Evolutionary conservation across 2,113 vertebrate species (phyloP).

Genomic region (Austrofundulus limnaeus): DNA sequence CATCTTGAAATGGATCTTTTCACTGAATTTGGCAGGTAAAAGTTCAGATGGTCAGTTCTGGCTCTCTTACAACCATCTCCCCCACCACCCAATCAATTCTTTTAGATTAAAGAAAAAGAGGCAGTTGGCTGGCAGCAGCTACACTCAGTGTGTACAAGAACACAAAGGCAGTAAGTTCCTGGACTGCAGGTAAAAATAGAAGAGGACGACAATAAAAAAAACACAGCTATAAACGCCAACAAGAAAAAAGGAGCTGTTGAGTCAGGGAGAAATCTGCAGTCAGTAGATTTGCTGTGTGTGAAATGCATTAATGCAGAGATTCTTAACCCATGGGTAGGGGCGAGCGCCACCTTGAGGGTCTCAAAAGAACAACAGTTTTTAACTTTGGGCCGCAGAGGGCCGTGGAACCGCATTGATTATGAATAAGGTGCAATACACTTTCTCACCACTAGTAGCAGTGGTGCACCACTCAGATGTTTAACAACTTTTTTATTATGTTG

Average conservation of each 20-base stretch:
- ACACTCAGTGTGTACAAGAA: constrained; percentile 2
- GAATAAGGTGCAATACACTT: too few relatives aligned
- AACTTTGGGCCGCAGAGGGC: too few relatives aligned
- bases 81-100: constrained; percentile 33
- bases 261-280: constrained; percentile 46
- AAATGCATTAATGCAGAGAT: too few relatives aligned
- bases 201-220: constrained; percentile 9
- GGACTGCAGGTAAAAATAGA: constrained; percentile 8
- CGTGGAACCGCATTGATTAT: too few relatives aligned
- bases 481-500: too few relatives aligned
- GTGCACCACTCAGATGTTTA: too few relatives aligned
- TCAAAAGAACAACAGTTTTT: too few relatives aligned
- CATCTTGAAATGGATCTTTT: constrained; percentile 22
- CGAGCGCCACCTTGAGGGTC: too few relatives aligned
- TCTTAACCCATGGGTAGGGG: too few relatives aligned
- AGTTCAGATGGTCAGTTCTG: constrained; percentile 44
- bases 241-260: constrained; percentile 26
- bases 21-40: constrained; percentile 26
- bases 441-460: too few relatives aligned
- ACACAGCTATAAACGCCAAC: not conserved
- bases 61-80: constrained; percentile 33
- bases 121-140: constrained; percentile 19
- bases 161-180: constrained; percentile 6
- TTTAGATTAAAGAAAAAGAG: constrained; percentile 29
- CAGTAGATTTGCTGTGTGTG: constrained; percentile 20